phyloP scores from a whole-genome alignment of 2,797 vertebrate genomes.

The Brachyalestes nurse region DNA sequence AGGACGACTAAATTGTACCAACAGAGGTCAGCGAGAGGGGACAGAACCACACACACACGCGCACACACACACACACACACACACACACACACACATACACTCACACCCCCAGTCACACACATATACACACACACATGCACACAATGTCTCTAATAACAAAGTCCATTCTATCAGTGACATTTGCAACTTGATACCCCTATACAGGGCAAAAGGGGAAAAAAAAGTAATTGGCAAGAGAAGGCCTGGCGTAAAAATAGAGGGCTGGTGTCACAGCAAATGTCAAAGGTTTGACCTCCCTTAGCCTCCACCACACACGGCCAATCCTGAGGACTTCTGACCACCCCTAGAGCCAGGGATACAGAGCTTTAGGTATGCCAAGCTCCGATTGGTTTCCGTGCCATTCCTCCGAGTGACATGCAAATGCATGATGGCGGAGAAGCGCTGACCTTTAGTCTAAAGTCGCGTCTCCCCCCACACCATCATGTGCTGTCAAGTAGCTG shows the following conservation, averaged over 20 bases:
- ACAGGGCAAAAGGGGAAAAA: slow-evolving; percentile 48
- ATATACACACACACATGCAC: slow-evolving; percentile 32
- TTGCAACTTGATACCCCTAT: slow-evolving; percentile 63
- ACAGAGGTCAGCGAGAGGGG: slow-evolving; percentile 40
- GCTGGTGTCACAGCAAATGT: slow-evolving; percentile 64
- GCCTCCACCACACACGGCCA: slow-evolving; percentile 49
- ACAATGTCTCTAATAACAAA: slow-evolving; percentile 57
- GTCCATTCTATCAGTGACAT: slow-evolving; percentile 60
- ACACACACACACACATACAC: slow-evolving; percentile 31
- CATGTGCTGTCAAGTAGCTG: slow-evolving; percentile 50
- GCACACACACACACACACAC: slow-evolving; percentile 35
- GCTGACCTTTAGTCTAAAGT: slow-evolving; percentile 61
- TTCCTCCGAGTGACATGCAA: slow-evolving; percentile 55
- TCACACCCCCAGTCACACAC: slow-evolving; percentile 35
- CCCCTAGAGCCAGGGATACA: slow-evolving; percentile 52
- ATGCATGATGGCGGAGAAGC: slow-evolving; percentile 49
- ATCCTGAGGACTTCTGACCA: slow-evolving; percentile 52
- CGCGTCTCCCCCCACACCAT: slow-evolving; percentile 52
- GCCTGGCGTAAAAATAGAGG: slow-evolving; percentile 62
- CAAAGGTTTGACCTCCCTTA: slow-evolving; percentile 62
- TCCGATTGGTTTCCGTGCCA: slow-evolving; percentile 46
- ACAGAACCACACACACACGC: slow-evolving; percentile 31
- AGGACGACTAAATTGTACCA: slow-evolving; percentile 46
- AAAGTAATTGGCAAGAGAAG: slow-evolving; percentile 61
- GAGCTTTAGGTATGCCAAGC: slow-evolving; percentile 46